phyloP scores from a whole-genome alignment of 2,113 vertebrate species.

The Diadophis punctatus region DNA sequence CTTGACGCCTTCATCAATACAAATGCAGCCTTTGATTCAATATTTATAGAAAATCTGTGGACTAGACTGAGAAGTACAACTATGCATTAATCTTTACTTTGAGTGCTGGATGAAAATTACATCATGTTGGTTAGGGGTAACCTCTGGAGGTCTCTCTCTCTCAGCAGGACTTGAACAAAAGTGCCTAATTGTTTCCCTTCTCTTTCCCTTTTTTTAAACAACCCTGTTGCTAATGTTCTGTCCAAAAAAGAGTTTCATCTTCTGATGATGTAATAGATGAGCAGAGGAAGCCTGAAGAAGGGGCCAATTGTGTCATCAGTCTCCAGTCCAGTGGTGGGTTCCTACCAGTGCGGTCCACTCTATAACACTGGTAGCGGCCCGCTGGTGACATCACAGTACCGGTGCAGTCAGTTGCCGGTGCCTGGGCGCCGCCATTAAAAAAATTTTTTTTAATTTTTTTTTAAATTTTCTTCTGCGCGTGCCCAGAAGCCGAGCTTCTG shows the following conservation, averaged over 20 bases:
- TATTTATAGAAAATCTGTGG: not conserved
- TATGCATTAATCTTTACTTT: not conserved
- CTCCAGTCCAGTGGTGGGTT: too few relatives aligned
- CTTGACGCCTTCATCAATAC: not conserved
- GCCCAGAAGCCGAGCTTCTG: too few relatives aligned
- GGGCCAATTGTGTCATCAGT: not conserved
- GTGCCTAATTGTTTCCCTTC: not conserved
- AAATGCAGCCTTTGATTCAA: not conserved
- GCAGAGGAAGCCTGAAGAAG: not conserved
- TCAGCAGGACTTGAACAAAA: not conserved
- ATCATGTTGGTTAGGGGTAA: not conserved
- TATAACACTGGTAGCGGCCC: too few relatives aligned
- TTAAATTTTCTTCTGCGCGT: too few relatives aligned
- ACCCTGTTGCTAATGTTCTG: not conserved
- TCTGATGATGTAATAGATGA: not conserved
- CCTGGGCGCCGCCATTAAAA: too few relatives aligned
- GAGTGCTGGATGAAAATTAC: not conserved
- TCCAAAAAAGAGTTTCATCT: not conserved
- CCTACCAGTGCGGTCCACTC: too few relatives aligned
- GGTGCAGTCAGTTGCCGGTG: too few relatives aligned
- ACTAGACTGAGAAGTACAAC: not conserved
- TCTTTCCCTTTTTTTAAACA: not conserved
- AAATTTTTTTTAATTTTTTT: too few relatives aligned
- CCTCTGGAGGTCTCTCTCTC: not conserved
- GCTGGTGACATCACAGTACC: too few relatives aligned